Evolutionary conservation across 1,140 invertebrate species (phyloP), one percentile per base, ranked within the genome.

Genomic region (Bombus affinis): DNA sequence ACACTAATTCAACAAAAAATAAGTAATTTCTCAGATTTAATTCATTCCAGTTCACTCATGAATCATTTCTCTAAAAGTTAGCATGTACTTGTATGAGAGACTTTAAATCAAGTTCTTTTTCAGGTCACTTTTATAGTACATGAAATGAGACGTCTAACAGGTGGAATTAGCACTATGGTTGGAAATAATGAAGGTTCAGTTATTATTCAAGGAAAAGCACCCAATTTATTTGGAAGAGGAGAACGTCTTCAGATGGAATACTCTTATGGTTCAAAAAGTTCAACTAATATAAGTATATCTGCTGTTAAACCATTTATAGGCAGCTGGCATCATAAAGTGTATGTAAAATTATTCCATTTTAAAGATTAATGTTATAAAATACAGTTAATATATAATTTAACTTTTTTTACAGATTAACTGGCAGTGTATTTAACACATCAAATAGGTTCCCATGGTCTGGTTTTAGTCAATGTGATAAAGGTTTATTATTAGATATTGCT

Each of bases 131-230:
- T 98, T 93, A 96, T 96, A 86, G 98, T 99, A 28, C 95, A 96
- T 82, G 98, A 99, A 95, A 91, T 97, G 77, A 96, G 96, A 73
- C 93, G 97, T 47, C 91, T 98, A 44, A 96, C 96, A 68, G 98
- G 98, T 22, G 97, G 97, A n/a, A 95, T 98, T 62, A 98, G 97
- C 88, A 98, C 98, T 1, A 96, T 97, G 85, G 96, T 98, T 80
- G 98, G 97, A 44, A 98, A 98, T 89, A 98, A 98, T 94, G 98
- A 98, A 93, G 98, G 97, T 15, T 97, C 97, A 44, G 89, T 99
- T 57, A 95, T 97, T 22, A 94, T 98, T 35, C 96, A 97, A 59
- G 93, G 97, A 22, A 96, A 96, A 90, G 94, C 97, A 79, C 98
- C 98, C 0, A 99, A 99, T 95, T 93, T 98, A 59, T 95, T 97